Evolutionary conservation across 2,113 vertebrate species (phyloP).

Genomic region (Sclerurus mexicanus): DNA sequence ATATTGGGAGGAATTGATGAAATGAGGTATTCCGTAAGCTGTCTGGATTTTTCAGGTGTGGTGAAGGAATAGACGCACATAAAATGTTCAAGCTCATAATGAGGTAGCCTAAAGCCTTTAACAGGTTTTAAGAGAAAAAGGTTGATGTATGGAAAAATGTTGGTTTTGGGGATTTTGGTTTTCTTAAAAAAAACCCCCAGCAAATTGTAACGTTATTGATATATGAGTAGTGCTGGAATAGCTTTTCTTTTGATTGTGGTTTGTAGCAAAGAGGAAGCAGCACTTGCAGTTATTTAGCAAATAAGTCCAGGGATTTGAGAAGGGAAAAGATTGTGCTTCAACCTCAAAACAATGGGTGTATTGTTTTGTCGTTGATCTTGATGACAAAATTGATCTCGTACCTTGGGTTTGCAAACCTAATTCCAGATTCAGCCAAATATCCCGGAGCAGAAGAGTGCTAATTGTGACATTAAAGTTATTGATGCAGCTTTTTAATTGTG

Average conservation of each 20-base stretch:
- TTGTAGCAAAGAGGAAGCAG: neutral
- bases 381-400: fast-evolving
- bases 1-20: neutral
- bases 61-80: neutral
- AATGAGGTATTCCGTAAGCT: neutral
- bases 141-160: neutral
- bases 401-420: neutral
- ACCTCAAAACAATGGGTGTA: neutral
- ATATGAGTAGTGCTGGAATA: neutral
- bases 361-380: neutral
- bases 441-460: neutral
- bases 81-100: neutral
- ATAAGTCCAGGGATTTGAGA: neutral
- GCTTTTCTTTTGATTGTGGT: neutral
- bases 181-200: neutral
- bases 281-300: neutral
- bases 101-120: neutral
- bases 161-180: neutral
- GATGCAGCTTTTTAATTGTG: neutral
- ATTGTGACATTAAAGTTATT: neutral
- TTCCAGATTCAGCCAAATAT: neutral
- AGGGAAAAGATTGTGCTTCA: neutral
- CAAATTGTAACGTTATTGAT: neutral
- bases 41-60: neutral
- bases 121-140: neutral